A percentile compares a stretch with the other conserved stretches of the same genome.
These are phyloP conservation scores for Platycnemis pennipes DNA, from an alignment of 2,888 invertebrate genomes.

Conservation along the genomic window DNA sequence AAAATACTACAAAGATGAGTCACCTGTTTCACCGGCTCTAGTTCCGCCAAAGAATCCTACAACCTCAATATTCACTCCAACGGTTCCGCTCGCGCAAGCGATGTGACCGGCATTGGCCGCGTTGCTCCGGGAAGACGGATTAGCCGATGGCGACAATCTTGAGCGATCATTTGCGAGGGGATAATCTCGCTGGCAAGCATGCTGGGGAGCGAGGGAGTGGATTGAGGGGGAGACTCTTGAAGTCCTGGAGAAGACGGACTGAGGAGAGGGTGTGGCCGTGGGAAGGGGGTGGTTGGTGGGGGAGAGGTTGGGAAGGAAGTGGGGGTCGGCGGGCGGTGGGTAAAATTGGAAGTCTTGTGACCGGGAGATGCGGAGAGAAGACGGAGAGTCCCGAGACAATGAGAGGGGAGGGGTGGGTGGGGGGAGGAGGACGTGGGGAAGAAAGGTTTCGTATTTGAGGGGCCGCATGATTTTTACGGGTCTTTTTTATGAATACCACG, in stretches of 20 bases:
- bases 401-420: not conserved
- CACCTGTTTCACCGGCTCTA: no score
- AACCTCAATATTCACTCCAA: no score
- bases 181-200: no score
- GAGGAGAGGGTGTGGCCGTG: not conserved
- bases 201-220: no score
- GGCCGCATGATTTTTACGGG: slow-evolving; percentile 1
- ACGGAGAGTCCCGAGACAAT: not conserved
- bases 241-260: no score
- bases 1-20: no score
- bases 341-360: slow-evolving; percentile 36
- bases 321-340: not conserved
- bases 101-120: no score
- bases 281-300: not conserved
- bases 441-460: not conserved
- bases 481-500: not conserved
- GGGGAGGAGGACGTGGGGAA: not conserved
- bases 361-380: not conserved
- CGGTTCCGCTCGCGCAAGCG: no score
- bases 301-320: not conserved
- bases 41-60: no score
- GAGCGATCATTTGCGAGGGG: no score
- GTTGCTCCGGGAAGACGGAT: no score
- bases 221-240: not conserved
- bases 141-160: no score